Percentiles rank a stretch among this genome's conserved stretches.
Evolutionary conservation across 2,888 invertebrate species (phyloP).

Genomic region (Acanthosepion esculentum): DNA sequence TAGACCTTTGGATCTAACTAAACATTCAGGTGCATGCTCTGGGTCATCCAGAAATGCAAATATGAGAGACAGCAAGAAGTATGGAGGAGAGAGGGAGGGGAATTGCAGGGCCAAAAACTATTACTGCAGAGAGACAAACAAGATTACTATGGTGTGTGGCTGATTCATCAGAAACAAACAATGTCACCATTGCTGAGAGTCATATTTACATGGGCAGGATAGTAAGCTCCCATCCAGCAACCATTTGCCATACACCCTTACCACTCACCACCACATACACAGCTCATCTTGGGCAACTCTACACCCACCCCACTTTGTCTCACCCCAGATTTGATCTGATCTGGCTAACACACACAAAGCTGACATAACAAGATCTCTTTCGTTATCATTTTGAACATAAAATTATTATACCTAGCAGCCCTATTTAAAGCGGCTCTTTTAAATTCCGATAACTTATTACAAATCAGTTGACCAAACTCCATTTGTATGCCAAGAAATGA

Average conservation of each 20-base stretch:
- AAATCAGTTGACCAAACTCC: neutral
- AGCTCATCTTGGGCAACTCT: neutral
- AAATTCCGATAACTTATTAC: neutral
- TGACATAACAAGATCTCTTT: neutral
- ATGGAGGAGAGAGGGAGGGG: neutral
- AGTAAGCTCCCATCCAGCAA: neutral
- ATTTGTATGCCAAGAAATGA: neutral
- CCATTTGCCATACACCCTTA: neutral
- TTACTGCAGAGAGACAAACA: neutral
- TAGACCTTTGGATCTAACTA: neutral
- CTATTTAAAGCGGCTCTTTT: neutral
- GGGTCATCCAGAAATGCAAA: neutral
- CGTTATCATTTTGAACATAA: neutral
- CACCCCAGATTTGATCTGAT: neutral
- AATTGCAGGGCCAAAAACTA: neutral
- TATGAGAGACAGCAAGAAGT: neutral
- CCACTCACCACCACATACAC: neutral
- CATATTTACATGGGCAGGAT: neutral
- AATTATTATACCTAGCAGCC: neutral
- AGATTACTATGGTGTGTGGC: constrained; percentile 15
- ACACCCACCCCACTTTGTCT: neutral
- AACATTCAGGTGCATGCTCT: constrained; percentile 8
- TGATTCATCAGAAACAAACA: neutral
- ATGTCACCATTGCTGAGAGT: neutral
- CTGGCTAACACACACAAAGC: neutral